Evolutionary conservation across 2,888 invertebrate genomes (phyloP), one percentile per base, ranked within the genome.

Genomic region (Hypolimnas misippus): DNA sequence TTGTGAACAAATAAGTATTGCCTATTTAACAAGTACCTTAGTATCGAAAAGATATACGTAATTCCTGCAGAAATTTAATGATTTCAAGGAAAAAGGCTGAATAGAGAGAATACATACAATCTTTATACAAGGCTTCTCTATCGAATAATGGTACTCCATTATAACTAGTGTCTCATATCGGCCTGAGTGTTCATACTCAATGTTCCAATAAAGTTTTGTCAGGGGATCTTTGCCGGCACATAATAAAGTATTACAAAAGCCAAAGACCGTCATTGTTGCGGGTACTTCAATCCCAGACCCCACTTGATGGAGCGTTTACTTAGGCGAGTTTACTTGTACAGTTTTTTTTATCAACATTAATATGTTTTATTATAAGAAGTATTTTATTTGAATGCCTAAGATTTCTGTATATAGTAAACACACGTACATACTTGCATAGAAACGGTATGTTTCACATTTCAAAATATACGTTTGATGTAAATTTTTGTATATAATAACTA

Each of bases 201-300:
- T 90, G 87, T 86, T 87, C 86, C 89, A 90, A 91, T 91, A 91
- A 91, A 89, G 89, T 92, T 90, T 91, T 91, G 89, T 89, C 89
- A 86, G 82, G 87, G 89, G 89, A 90, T 91, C 87, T 89, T 86
- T 83, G 86, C 86, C 82, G 84, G 84, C 90, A 91, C 91, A 89
- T 91, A 90, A 92, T 92, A 91, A 91, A 91, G 90, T 91, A 91
- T 91, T 89, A 90, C 91, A 91, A 91, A 89, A 91, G 91, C 88
- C 90, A 90, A 89, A 91, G 91, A 90, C 89, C 89, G 87, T 89
- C 91, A 91, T 91, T 92, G 92, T 92, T 90, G 88, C 85, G 83
- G 89, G 89, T 87, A 88, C 90, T 90, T 87, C 89, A 90, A 89
- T 89, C 87, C 86, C 83, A 80, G 77, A 81, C 81, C 82, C 76